These are phyloP conservation scores for Peromyscus maniculatus DNA, from an alignment of 2,113 vertebrate genomes.

Conservation along the genomic window DNA sequence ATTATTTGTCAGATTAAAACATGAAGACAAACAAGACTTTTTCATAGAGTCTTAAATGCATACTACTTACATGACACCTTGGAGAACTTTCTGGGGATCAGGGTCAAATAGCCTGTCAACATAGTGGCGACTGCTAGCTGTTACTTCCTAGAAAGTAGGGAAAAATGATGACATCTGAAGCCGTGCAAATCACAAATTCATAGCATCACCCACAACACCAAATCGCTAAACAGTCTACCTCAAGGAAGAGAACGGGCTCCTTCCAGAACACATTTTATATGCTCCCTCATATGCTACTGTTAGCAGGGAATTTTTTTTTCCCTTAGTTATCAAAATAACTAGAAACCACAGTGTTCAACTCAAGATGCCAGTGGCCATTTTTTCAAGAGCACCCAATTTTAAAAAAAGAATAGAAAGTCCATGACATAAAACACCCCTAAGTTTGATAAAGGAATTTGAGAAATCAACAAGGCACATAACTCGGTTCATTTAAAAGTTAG, in stretches of 20 bases:
- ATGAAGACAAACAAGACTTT: constrained; percentile 75
- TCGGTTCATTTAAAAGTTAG: constrained; percentile 3
- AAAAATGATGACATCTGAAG: constrained; percentile 84
- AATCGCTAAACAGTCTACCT: constrained; percentile 52
- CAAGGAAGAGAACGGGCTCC: constrained; percentile 49
- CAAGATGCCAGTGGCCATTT: not conserved
- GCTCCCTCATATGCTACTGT: not conserved
- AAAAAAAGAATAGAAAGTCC: not conserved
- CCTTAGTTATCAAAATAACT: constrained; percentile 21
- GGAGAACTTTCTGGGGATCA: constrained; percentile 98
- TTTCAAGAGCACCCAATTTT: not conserved
- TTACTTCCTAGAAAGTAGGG: constrained; percentile 94
- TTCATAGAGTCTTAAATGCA: constrained; percentile 80
- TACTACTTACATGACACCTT: constrained; percentile 99
- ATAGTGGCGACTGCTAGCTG: constrained; percentile 99
- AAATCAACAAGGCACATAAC: constrained; percentile 19
- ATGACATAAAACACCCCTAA: not conserved
- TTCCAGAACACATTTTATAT: constrained; percentile 30
- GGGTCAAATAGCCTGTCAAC: constrained; percentile 99
- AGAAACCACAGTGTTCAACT: not conserved
- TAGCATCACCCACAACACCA: constrained; percentile 62
- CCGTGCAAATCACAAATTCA: constrained; percentile 79
- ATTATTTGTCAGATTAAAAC: constrained; percentile 63
- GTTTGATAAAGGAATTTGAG: not conserved
- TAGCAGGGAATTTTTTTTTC: not conserved